Evolutionary conservation across 2,797 vertebrate genomes (phyloP).

Genomic region (Apogon hyalosoma): DNA sequence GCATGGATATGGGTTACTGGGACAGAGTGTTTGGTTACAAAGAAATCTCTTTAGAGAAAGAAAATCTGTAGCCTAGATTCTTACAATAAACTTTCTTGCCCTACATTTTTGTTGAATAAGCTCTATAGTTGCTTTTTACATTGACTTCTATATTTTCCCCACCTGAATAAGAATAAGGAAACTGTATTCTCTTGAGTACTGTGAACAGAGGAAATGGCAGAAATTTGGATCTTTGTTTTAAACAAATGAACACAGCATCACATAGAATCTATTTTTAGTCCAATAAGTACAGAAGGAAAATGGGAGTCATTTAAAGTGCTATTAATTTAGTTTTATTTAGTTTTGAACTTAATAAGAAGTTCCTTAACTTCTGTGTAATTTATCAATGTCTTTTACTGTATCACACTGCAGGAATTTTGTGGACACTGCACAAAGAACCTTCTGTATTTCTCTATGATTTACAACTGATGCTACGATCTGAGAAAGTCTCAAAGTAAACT

Average conservation of each 20-base stretch:
- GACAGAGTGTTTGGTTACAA: slow-evolving; percentile 58
- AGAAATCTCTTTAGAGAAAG: slow-evolving; percentile 52
- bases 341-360: slow-evolving; percentile 4
- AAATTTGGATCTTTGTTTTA: slow-evolving; percentile 25
- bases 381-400: neutral
- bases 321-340: slow-evolving; percentile 1
- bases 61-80: slow-evolving; percentile 58
- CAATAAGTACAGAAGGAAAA: slow-evolving; percentile 7
- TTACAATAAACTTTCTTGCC: slow-evolving; percentile 66
- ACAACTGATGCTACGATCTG: slow-evolving; percentile 23
- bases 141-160: slow-evolving; percentile 19
- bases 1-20: slow-evolving; percentile 70
- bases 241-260: slow-evolving; percentile 33
- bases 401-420: slow-evolving; percentile 26
- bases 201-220: slow-evolving; percentile 20
- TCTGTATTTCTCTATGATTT: slow-evolving; percentile 32
- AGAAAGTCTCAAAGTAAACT: slow-evolving; percentile 35
- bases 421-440: slow-evolving; percentile 35
- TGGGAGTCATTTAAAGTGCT: slow-evolving; percentile 8
- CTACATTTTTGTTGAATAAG: slow-evolving; percentile 61
- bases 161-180: slow-evolving; percentile 26
- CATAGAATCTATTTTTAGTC: neutral
- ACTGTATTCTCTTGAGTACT: slow-evolving; percentile 33
- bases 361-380: slow-evolving; percentile 5
- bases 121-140: slow-evolving; percentile 40